phyloP scores from a whole-genome alignment of 2,888 invertebrate species.

The Tetranychus truncatus region DNA sequence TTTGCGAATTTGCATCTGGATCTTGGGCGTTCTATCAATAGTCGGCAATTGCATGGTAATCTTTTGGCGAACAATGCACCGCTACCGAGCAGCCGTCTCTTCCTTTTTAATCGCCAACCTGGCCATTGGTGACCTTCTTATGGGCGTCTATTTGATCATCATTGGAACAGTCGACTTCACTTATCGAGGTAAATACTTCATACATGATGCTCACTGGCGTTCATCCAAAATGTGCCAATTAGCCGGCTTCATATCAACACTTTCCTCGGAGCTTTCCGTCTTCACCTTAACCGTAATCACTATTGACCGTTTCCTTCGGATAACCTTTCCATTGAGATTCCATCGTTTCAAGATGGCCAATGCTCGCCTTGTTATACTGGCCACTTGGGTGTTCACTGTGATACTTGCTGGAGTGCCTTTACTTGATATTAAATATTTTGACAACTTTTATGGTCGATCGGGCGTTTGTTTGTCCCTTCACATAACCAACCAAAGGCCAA shows the following conservation, averaged over 20 bases:
- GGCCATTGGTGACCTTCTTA: constrained; percentile 45
- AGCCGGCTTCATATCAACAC: constrained; percentile 46
- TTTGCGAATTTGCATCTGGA: constrained; percentile 44
- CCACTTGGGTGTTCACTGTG: constrained; percentile 44
- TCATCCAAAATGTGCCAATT: constrained; percentile 46
- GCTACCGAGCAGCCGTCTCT: constrained; percentile 5
- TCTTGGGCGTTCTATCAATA: constrained; percentile 43
- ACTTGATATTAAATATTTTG: constrained; percentile 20
- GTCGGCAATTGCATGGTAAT: constrained; percentile 46
- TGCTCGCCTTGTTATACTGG: constrained; percentile 38
- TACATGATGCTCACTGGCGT: constrained; percentile 44
- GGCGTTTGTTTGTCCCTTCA: constrained; percentile 51
- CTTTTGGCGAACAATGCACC: constrained; percentile 37
- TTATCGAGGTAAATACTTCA: constrained; percentile 42
- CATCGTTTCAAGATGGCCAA: constrained; percentile 22
- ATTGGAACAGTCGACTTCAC: constrained; percentile 44
- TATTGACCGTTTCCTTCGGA: constrained; percentile 40
- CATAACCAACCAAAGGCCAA: constrained; percentile 45
- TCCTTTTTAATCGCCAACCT: constrained; percentile 18
- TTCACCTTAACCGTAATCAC: constrained; percentile 50
- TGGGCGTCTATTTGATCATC: constrained; percentile 47
- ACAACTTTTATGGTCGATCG: constrained; percentile 25
- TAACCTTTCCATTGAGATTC: constrained; percentile 21
- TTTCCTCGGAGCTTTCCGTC: constrained; percentile 49
- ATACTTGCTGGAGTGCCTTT: constrained; percentile 45